Conservation (phyloP, 2,113 vertebrate species). For the Merops nubicus region DNA sequence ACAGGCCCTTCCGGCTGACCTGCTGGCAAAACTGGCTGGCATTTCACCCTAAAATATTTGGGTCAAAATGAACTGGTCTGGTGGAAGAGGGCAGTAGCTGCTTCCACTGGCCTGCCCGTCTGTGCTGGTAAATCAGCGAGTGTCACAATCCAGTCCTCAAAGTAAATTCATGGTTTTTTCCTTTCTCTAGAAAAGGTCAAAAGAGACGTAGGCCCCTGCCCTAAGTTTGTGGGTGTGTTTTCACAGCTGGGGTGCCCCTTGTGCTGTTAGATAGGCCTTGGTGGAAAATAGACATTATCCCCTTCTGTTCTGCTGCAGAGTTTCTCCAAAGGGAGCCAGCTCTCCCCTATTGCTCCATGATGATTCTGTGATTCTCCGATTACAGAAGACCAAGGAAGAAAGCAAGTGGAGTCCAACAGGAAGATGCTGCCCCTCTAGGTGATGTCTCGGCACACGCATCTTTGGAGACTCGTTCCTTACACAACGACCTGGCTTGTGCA, state of each 20-base stretch:
- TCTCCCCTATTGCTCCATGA: neutral
- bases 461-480: neutral
- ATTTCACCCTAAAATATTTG: neutral
- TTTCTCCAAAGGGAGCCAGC: neutral
- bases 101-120: neutral
- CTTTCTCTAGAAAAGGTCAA: neutral
- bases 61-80: neutral
- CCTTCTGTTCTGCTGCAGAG: neutral
- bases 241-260: no score
- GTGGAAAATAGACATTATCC: neutral
- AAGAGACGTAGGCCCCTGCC: accelerated
- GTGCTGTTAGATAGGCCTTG: neutral
- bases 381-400: slow-evolving; percentile 5
- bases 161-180: neutral
- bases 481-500: neutral
- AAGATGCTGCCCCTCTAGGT: neutral
- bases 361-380: neutral
- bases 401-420: neutral
- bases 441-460: neutral
- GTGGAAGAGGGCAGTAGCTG: neutral
- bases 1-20: neutral
- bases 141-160: neutral
- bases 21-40: no score
- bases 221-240: neutral
- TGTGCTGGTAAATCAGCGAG: neutral